Base-by-base conservation (phyloP, 2,888 invertebrate genomes). In the Xiphydria camelus region DNA sequence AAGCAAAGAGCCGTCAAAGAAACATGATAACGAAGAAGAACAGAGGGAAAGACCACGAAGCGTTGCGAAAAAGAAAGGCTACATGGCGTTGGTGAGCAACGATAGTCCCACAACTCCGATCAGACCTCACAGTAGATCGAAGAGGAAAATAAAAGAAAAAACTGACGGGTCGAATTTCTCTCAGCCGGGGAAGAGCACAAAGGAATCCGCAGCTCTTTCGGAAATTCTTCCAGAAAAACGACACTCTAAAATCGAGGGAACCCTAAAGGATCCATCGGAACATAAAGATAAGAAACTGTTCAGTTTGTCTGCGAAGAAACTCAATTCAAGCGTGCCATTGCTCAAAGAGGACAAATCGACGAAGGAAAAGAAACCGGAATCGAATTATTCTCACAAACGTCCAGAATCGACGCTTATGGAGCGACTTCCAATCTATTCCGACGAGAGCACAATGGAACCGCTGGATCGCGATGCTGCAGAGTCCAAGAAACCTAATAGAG, bases 401-500 rank as follows among this genome's bases (percentile, higher is more conserved):
- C 10, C 5, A n/a, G 34, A 18, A 18, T 34, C 20, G 23, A 9
- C 22, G 25, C 32, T 15, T 29, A 10, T 14, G 5, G 29, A 29
- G 9, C 12, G 12, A 6, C 6, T 29, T 14, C 15, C 60, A 2
- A 68, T 73, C 34, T 73, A 74, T 34, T 69, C 73, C 0, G 75
- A 75, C 20, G 75, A 74, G 6, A 73, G 71, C 43, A 73, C 68
- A 1, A 46, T 62, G 48, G 72, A 73, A 10, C 51, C 62, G 2
- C 26, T 45, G 9, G 55, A 59, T 2, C 49, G 31, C 2, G 37
- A 25, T 4, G 25, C n/a, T 1, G 33, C 9, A 21, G 49, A 49
- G 10, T 26, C 19, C 4, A 55, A 40, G 4, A 59, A 53, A 4
- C 18, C 7, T 5, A 46, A 35, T 4, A 73, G 61, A 1, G 70